phyloP scores from a whole-genome alignment of 37 sponge, comb jelly and placozoan species.

The Mnemiopsis leidyi region DNA sequence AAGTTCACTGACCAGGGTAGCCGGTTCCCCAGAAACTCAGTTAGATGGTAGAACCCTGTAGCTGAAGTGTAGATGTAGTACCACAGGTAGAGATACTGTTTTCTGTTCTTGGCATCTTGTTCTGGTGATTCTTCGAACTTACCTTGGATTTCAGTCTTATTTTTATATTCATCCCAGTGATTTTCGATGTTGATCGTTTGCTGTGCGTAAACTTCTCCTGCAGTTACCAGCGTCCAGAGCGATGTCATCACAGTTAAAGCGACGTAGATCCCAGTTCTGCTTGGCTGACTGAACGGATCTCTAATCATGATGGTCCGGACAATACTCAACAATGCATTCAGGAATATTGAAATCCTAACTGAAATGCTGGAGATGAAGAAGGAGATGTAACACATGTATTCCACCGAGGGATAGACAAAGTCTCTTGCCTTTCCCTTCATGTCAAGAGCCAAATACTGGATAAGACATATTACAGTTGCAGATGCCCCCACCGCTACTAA shows the following conservation, averaged over 20 bases:
- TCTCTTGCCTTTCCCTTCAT: neutral
- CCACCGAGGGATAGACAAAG: neutral
- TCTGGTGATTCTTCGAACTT: neutral
- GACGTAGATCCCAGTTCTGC: neutral
- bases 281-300: neutral
- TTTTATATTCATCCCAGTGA: neutral
- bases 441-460: neutral
- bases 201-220: neutral
- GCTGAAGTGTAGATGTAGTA: conserved; percentile 26
- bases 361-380: conserved; percentile 34
- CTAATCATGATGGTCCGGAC: conserved; percentile 42
- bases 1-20: conserved; percentile 14
- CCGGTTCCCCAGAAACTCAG: neutral
- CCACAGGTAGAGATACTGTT: conserved; percentile 45
- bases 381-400: neutral
- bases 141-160: neutral
- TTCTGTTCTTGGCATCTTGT: neutral
- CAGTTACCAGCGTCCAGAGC: neutral
- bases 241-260: neutral
- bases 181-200: neutral
- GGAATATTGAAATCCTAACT: neutral
- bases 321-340: neutral
- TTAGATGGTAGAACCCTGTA: neutral
- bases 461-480: neutral
- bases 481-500: neutral